These are phyloP conservation scores for Melanargia galathea DNA, from an alignment of 2,888 invertebrate genomes.

Conservation along the genomic window DNA sequence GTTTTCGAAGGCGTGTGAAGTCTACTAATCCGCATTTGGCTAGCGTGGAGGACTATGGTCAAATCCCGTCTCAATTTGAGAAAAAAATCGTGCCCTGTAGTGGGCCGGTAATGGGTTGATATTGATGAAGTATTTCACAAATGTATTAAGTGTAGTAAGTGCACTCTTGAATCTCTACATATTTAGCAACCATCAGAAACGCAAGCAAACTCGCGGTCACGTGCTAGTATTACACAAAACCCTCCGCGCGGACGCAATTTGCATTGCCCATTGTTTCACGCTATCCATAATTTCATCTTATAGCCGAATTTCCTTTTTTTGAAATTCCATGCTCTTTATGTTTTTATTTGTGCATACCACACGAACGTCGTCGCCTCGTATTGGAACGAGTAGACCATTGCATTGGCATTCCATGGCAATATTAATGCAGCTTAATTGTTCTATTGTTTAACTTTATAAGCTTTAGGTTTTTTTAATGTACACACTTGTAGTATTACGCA, in stretches of 20 bases:
- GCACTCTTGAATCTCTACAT: neutral
- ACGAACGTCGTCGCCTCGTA: slow-evolving; percentile 20
- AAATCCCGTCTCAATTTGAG: too few species aligned
- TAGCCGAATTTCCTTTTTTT: slow-evolving; percentile 57
- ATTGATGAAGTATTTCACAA: too few species aligned
- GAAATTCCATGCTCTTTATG: slow-evolving; percentile 48
- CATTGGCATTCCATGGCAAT: slow-evolving; percentile 25
- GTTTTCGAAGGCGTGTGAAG: too few species aligned
- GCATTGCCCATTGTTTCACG: slow-evolving; percentile 75
- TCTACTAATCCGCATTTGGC: too few species aligned
- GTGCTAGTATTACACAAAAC: slow-evolving; percentile 49
- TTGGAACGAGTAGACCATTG: slow-evolving; percentile 21
- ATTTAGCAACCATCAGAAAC: neutral
- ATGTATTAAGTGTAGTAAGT: too few species aligned
- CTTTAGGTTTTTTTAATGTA: slow-evolving; percentile 20
- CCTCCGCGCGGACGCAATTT: slow-evolving; percentile 63
- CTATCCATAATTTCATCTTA: slow-evolving; percentile 66
- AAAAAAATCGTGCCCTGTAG: too few species aligned
- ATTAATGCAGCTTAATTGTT: slow-evolving; percentile 37
- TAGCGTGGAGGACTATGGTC: too few species aligned
- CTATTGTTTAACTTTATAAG: slow-evolving; percentile 33
- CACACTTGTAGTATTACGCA: slow-evolving; percentile 7
- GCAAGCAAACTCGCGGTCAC: neutral
- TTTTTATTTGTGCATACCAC: slow-evolving; percentile 49
- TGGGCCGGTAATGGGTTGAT: too few species aligned